Evolutionary conservation across 53 echinoderm and acorn worm species (phyloP).

Genomic region (Echinarachnius parma): DNA sequence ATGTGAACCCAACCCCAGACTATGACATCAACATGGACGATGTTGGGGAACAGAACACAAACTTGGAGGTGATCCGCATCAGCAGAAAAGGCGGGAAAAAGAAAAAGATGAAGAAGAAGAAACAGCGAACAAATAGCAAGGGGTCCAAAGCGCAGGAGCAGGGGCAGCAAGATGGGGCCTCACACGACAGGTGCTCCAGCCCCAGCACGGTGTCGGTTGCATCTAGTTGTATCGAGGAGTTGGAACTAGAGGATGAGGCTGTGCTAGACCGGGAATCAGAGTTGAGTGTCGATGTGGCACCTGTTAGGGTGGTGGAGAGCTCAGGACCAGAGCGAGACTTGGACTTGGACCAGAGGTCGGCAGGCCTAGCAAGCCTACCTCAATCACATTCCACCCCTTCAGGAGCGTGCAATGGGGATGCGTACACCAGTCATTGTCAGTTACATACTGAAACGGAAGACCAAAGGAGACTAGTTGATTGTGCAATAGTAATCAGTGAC

Average conservation of each 20-base stretch:
- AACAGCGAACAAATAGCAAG: constrained; percentile 6
- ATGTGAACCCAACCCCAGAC: constrained; percentile 41
- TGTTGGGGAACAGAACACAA: constrained; percentile 27
- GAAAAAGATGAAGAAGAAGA: constrained; percentile 6
- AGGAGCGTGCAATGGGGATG: too few species aligned
- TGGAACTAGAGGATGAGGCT: constrained; percentile 3
- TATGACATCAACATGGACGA: constrained; percentile 45
- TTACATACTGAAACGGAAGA: too few species aligned
- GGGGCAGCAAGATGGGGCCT: constrained; percentile 16
- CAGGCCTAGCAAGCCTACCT: too few species aligned
- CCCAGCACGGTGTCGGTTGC: constrained; percentile 25
- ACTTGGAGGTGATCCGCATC: constrained; percentile 41
- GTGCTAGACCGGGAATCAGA: too few species aligned
- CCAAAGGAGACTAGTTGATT: too few species aligned
- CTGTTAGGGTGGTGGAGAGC: not conserved
- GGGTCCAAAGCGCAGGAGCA: not conserved
- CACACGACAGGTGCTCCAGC: constrained; percentile 26
- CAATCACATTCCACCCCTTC: too few species aligned
- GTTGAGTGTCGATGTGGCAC: too few species aligned
- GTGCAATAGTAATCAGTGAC: too few species aligned
- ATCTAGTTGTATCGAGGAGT: constrained; percentile 41
- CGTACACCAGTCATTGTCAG: too few species aligned
- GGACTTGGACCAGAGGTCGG: too few species aligned
- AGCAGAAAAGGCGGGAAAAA: constrained; percentile 9
- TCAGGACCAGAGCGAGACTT: too few species aligned